Evolutionary conservation across 2,113 vertebrate species (phyloP).

Genomic region (Tympanuchus pallidicinctus): DNA sequence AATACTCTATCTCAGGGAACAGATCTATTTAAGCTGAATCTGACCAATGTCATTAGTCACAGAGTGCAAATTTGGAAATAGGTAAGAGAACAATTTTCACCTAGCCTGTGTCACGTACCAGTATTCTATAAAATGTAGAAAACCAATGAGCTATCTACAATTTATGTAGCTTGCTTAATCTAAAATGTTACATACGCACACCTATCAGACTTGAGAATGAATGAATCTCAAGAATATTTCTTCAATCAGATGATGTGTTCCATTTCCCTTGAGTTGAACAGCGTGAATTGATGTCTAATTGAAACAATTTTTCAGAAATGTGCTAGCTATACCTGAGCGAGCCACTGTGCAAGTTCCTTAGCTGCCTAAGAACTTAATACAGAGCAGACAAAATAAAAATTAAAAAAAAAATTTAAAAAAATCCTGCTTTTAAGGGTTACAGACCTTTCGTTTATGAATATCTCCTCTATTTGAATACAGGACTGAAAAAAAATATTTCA

Average conservation of each 20-base stretch:
- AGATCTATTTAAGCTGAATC: constrained; percentile 59
- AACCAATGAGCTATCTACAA: background rate
- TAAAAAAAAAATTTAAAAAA: background rate
- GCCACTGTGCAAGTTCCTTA: background rate
- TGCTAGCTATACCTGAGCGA: background rate
- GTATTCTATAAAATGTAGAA: background rate
- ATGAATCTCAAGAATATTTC: background rate
- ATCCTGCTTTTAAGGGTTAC: background rate
- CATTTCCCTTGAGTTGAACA: background rate
- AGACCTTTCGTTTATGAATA: background rate
- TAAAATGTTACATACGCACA: background rate
- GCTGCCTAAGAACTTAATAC: background rate
- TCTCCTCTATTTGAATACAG: background rate
- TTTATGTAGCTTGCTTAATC: background rate
- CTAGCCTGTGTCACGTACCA: background rate
- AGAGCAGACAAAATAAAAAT: background rate
- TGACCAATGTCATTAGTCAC: constrained; percentile 64
- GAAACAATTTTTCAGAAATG: background rate
- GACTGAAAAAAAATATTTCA: background rate
- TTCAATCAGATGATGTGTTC: background rate
- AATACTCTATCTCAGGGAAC: constrained; percentile 64
- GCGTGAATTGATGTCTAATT: background rate
- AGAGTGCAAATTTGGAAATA: background rate
- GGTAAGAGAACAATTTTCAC: background rate
- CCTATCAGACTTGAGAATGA: background rate